Evolutionary conservation across 2,797 vertebrate genomes (phyloP).

Genomic region (Tapera naevia): DNA sequence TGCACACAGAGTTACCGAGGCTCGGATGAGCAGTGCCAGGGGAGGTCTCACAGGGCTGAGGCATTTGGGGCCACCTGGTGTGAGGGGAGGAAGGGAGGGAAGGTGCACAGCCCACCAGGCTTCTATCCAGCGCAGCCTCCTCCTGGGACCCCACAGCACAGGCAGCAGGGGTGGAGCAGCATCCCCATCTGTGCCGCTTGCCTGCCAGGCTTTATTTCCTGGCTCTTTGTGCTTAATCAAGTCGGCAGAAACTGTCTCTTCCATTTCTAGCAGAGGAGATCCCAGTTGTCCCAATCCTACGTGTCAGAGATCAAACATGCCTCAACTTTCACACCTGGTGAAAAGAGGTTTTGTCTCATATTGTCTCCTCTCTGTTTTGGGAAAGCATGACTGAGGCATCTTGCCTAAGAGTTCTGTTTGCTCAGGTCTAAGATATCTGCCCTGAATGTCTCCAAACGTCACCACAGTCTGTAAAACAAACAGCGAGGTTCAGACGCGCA

Average conservation of each 20-base stretch:
- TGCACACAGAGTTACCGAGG: not conserved
- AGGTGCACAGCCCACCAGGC: rapidly evolving
- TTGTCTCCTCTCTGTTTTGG: not conserved
- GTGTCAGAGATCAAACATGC: not conserved
- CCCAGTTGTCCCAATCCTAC: not conserved
- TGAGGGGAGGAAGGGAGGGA: not conserved
- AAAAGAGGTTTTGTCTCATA: not conserved
- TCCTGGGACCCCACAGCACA: not conserved
- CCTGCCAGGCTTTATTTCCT: not conserved
- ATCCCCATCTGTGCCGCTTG: not conserved
- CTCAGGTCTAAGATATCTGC: not conserved
- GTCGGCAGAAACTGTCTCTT: not conserved
- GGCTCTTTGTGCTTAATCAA: not conserved
- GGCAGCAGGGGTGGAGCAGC: not conserved
- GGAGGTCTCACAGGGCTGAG: not conserved
- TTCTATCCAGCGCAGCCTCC: not conserved
- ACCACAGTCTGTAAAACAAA: not conserved
- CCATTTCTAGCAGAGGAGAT: not conserved
- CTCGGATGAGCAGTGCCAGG: not conserved
- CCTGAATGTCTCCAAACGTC: not conserved
- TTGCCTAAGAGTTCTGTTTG: not conserved
- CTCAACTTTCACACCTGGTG: not conserved
- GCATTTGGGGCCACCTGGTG: not conserved
- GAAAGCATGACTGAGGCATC: not conserved
- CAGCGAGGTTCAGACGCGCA: not conserved